Evolutionary conservation across 2,113 vertebrate species (phyloP).

Genomic region (Malurus cyaneus): DNA sequence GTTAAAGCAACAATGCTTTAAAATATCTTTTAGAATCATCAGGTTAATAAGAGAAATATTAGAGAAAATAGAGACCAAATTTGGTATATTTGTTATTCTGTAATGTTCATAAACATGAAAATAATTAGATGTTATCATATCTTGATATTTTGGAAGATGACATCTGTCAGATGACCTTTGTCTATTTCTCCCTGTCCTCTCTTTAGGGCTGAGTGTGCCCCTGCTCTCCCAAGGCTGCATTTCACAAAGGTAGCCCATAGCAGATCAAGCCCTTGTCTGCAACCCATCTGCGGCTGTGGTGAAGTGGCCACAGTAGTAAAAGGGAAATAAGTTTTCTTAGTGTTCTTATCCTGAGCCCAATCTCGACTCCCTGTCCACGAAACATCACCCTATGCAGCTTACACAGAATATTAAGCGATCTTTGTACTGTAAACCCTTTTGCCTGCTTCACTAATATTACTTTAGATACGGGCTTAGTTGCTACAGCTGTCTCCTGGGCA

Average conservation of each 20-base stretch:
- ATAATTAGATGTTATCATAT: background rate
- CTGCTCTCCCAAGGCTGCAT: background rate
- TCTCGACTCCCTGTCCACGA: background rate
- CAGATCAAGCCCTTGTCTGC: background rate
- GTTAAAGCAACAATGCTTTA: background rate
- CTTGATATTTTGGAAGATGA: background rate
- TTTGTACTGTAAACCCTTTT: slow-evolving; percentile 43
- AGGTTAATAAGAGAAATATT: background rate
- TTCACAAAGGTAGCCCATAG: background rate
- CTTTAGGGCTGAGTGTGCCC: rapidly evolving
- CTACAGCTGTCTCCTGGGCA: slow-evolving; percentile 56
- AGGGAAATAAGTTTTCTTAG: background rate
- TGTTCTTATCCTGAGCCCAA: background rate
- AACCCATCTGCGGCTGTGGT: rapidly evolving
- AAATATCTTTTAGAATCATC: background rate
- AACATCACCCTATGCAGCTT: background rate
- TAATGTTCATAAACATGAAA: background rate
- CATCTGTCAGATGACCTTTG: background rate
- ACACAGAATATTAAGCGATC: slow-evolving; percentile 20
- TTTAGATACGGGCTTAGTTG: background rate
- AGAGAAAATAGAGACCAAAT: background rate
- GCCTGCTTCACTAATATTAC: slow-evolving; percentile 22
- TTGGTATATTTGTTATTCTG: background rate
- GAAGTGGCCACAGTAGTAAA: background rate
- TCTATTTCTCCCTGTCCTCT: background rate